phyloP scores from a whole-genome alignment of 37 sponge, comb jelly and placozoan genomes.

The Aplysina aerophoba region DNA sequence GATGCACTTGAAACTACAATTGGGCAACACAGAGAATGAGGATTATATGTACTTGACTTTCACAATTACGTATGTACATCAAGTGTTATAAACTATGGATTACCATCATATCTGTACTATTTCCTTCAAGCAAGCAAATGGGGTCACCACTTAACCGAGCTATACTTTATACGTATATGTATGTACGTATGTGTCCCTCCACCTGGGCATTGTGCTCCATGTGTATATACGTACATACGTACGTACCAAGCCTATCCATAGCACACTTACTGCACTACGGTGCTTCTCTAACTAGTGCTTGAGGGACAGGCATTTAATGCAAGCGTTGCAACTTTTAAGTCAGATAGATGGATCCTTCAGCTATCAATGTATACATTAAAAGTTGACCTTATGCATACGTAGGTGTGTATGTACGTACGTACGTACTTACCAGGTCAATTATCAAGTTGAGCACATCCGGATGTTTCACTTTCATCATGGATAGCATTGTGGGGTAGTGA shows the following conservation, averaged over 20 bases:
- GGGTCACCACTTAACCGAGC: too few species aligned
- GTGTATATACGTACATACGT: background rate
- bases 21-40: background rate
- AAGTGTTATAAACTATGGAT: too few species aligned
- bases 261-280: background rate
- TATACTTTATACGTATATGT: too few species aligned
- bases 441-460: slow-evolving; percentile 72
- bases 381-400: too few species aligned
- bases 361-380: too few species aligned
- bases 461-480: slow-evolving; percentile 60
- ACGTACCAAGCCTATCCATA: background rate
- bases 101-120: too few species aligned
- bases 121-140: too few species aligned
- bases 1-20: background rate
- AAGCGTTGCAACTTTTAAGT: too few species aligned
- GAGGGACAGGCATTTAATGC: background rate
- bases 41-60: too few species aligned
- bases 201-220: background rate
- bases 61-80: too few species aligned
- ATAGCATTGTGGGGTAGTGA: slow-evolving; percentile 70
- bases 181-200: too few species aligned
- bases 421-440: slow-evolving; percentile 56
- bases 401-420: background rate
- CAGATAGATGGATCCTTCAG: too few species aligned
- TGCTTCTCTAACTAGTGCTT: background rate